Evolutionary conservation across 2,113 vertebrate genomes (phyloP).

Genomic region (Dasypus novemcinctus): DNA sequence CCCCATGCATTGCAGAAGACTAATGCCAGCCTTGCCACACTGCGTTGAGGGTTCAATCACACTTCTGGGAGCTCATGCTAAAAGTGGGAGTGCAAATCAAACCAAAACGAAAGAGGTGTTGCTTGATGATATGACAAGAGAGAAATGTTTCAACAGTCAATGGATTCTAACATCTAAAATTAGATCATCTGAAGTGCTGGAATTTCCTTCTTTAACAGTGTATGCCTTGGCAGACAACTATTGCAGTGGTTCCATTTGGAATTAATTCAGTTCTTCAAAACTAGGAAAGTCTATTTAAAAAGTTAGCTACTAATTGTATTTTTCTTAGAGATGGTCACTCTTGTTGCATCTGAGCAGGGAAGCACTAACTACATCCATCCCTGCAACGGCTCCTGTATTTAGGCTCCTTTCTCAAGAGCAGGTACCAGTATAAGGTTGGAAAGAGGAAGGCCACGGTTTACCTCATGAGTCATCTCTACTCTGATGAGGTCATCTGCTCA

Average conservation of each 20-base stretch:
- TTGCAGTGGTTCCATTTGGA: slow-evolving; percentile 25
- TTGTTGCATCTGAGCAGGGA: not conserved
- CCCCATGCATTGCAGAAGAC: accelerated
- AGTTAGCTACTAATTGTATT: not conserved
- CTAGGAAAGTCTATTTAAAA: slow-evolving; percentile 7
- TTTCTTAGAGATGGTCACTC: not conserved
- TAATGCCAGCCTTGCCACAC: not conserved
- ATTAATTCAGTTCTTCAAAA: slow-evolving; percentile 49
- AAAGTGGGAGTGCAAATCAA: not conserved
- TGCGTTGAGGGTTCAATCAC: no score
- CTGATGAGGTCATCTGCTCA: not conserved
- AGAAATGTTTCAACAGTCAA: not conserved
- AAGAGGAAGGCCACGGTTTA: not conserved
- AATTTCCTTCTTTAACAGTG: not conserved
- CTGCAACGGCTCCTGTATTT: not conserved
- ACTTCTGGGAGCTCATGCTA: not conserved
- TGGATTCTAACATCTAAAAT: not conserved
- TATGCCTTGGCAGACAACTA: slow-evolving; percentile 36
- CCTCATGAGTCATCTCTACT: not conserved
- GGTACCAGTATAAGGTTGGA: not conserved
- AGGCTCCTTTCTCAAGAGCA: not conserved
- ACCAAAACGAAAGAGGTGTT: not conserved
- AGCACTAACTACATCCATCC: not conserved
- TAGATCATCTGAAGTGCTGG: not conserved
- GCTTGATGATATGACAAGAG: not conserved